phyloP scores from a whole-genome alignment of 2,888 invertebrate species.

The Aelia acuminata region DNA sequence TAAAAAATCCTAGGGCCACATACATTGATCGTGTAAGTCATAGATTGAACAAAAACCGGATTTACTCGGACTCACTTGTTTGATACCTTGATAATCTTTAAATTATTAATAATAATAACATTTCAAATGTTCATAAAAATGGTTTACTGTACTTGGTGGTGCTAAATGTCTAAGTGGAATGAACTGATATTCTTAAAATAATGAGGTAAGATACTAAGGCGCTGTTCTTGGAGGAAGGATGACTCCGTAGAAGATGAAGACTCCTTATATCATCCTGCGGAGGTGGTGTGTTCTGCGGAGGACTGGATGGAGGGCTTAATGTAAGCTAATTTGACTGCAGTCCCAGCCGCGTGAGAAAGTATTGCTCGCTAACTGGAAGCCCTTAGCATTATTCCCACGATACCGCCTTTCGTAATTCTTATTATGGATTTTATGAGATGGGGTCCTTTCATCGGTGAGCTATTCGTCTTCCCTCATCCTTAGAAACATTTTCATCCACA shows the following conservation, averaged over 20 bases:
- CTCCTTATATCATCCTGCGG: neutral
- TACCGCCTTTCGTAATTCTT: neutral
- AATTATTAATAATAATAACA: too few relatives aligned
- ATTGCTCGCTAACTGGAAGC: slow-evolving; percentile 13
- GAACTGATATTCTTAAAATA: too few relatives aligned
- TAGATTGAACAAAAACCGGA: too few relatives aligned
- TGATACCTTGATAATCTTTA: too few relatives aligned
- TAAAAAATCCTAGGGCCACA: too few relatives aligned
- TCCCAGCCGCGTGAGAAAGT: neutral
- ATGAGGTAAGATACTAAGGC: too few relatives aligned
- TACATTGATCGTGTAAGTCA: too few relatives aligned
- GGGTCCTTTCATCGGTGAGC: neutral
- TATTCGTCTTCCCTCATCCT: neutral
- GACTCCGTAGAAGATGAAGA: neutral
- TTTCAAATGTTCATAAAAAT: too few relatives aligned
- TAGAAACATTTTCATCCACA: neutral
- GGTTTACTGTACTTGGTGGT: too few relatives aligned
- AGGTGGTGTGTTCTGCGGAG: neutral
- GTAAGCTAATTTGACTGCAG: slow-evolving; percentile 1
- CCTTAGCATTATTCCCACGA: slow-evolving; percentile 8
- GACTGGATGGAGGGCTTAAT: neutral
- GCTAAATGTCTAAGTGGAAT: too few relatives aligned
- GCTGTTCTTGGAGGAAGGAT: neutral
- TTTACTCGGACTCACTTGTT: too few relatives aligned
- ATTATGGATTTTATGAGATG: neutral